Percentiles rank a stretch among this genome's conserved stretches.
Conservation (phyloP, 2,113 vertebrate species). For the Collichthys lucidus region DNA sequence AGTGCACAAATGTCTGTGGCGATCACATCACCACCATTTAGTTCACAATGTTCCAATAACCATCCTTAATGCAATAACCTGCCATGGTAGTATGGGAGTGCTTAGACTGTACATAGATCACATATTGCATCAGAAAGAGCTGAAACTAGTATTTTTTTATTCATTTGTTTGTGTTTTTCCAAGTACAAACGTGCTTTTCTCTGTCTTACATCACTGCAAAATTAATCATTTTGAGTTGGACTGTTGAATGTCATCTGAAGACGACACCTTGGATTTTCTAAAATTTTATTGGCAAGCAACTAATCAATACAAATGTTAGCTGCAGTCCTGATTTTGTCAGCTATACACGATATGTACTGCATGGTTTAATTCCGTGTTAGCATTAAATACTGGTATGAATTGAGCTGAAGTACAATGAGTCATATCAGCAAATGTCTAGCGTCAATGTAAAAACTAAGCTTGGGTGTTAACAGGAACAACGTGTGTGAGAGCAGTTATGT, state of each 20-base stretch:
- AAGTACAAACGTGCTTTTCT: neutral
- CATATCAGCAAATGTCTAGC: neutral
- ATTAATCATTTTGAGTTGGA: neutral
- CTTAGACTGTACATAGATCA: neutral
- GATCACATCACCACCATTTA: constrained; percentile 2
- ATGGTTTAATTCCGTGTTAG: neutral
- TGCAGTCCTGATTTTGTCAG: neutral
- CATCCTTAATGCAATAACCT: neutral
- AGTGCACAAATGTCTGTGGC: neutral
- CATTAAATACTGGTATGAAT: neutral
- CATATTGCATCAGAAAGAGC: neutral
- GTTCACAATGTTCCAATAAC: neutral
- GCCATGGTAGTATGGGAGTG: neutral
- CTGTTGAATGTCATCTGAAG: neutral
- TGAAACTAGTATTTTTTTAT: neutral
- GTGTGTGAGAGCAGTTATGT: constrained; percentile 8
- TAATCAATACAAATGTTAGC: neutral
- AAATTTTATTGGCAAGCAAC: neutral
- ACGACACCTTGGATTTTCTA: neutral
- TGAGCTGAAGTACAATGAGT: neutral
- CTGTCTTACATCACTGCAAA: neutral
- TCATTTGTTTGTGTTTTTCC: neutral
- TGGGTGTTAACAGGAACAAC: neutral
- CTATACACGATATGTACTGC: neutral
- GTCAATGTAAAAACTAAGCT: neutral